These are phyloP conservation scores for Pardosa pseudoannulata DNA, from an alignment of 2,888 invertebrate species.

Conservation along the genomic window DNA sequence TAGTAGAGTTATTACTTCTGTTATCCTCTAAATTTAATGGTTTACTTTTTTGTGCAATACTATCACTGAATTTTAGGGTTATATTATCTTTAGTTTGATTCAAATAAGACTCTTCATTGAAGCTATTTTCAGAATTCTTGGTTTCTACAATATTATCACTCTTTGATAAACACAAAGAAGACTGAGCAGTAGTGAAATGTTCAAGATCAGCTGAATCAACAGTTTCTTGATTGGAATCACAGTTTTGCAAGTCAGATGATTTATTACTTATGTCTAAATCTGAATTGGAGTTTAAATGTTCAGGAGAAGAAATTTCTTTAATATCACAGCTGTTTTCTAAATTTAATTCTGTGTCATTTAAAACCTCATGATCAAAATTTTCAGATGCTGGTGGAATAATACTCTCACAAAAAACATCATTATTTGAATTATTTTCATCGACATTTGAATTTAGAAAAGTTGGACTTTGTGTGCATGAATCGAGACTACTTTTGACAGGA, in stretches of 20 bases:
- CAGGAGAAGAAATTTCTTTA: neutral
- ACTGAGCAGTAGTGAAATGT: neutral
- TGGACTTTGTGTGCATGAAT: neutral
- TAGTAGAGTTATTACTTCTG: neutral
- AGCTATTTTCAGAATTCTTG: neutral
- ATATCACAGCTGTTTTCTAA: too few species aligned
- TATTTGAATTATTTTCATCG: neutral
- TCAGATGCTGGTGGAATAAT: neutral
- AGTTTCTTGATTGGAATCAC: neutral
- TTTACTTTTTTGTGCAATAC: too few species aligned
- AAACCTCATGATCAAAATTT: neutral
- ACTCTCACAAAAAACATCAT: neutral
- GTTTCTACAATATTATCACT: neutral
- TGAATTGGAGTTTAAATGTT: neutral
- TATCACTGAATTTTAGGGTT: neutral
- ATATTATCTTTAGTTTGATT: neutral
- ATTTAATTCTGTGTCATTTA: too few species aligned
- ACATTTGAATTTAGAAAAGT: neutral
- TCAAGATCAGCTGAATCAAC: neutral
- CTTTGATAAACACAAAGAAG: neutral
- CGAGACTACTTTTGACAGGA: constrained; percentile 31
- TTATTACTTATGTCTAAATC: neutral
- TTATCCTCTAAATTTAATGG: neutral
- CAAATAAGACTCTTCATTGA: neutral
- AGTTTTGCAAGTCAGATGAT: neutral